Evolutionary conservation across 1,140 invertebrate genomes (phyloP).

Genomic region (Drosophila sucinea): DNA sequence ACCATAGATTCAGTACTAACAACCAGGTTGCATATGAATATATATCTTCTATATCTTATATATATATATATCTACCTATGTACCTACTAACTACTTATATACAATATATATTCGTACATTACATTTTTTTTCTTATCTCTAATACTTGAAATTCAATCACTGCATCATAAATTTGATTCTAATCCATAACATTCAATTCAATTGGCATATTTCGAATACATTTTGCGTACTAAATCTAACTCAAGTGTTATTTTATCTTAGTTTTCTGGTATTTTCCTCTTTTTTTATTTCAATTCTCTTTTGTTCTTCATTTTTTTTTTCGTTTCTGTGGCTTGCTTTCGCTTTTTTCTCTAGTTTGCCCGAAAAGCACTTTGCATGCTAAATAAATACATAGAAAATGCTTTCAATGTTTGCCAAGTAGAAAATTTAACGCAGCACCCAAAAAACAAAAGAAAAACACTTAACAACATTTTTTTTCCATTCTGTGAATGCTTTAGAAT

Average conservation of each 20-base stretch:
- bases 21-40: conserved; percentile 80
- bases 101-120: conserved; percentile 15
- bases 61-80: conserved; percentile 17
- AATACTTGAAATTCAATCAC: conserved; percentile 33
- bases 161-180: conserved; percentile 29
- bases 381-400: conserved; percentile 46
- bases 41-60: conserved; percentile 45
- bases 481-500: conserved; percentile 27
- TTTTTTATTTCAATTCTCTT: conserved; percentile 38
- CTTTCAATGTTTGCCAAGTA: conserved; percentile 58
- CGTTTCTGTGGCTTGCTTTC: conserved; percentile 11
- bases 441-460: conserved; percentile 16
- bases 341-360: conserved; percentile 24
- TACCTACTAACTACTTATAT: conserved; percentile 3
- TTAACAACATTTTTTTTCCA: conserved; percentile 33
- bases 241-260: conserved; percentile 33
- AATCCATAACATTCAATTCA: conserved; percentile 10
- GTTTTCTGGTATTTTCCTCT: conserved; percentile 37
- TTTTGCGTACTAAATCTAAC: conserved; percentile 28
- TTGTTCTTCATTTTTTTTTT: conserved; percentile 23
- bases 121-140: conserved; percentile 31
- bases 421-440: conserved; percentile 26
- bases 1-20: conserved; percentile 83
- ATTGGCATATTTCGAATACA: conserved; percentile 8
- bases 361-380: conserved; percentile 70